Conservation (phyloP, 2,113 vertebrate species). For the Chloebia gouldiae region DNA sequence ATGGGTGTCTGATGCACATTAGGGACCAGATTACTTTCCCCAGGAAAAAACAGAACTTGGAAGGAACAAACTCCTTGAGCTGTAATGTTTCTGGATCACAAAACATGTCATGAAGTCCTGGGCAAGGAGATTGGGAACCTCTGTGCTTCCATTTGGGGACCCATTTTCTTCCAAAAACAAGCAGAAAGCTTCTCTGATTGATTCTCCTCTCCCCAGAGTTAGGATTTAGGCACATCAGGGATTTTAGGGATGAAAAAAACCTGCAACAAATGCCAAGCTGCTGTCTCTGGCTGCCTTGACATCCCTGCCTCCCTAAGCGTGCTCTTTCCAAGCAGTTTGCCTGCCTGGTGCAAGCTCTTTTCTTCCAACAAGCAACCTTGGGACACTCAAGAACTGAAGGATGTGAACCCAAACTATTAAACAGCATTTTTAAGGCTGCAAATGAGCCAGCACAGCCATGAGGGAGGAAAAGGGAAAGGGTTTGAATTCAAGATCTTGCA, state of each 20-base stretch:
- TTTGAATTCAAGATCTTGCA: neutral
- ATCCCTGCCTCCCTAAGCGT: neutral
- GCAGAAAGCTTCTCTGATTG: neutral
- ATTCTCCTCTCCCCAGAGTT: neutral
- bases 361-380: neutral
- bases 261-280: neutral
- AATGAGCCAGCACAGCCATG: fast-evolving
- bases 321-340: neutral
- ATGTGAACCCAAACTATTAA: neutral
- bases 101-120: neutral
- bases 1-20: neutral
- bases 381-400: neutral
- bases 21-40: neutral
- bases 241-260: neutral
- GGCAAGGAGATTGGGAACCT: neutral
- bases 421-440: neutral
- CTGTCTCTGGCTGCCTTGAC: neutral
- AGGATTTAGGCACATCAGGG: neutral
- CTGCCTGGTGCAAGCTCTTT: neutral
- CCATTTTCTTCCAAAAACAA: neutral
- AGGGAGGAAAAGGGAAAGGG: neutral
- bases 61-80: neutral
- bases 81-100: neutral
- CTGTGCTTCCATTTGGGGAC: neutral
- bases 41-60: neutral